Percentiles rank a stretch among this genome's conserved stretches.
Conservation (phyloP, 2,888 invertebrate species). For the Ophion ventricosus region DNA sequence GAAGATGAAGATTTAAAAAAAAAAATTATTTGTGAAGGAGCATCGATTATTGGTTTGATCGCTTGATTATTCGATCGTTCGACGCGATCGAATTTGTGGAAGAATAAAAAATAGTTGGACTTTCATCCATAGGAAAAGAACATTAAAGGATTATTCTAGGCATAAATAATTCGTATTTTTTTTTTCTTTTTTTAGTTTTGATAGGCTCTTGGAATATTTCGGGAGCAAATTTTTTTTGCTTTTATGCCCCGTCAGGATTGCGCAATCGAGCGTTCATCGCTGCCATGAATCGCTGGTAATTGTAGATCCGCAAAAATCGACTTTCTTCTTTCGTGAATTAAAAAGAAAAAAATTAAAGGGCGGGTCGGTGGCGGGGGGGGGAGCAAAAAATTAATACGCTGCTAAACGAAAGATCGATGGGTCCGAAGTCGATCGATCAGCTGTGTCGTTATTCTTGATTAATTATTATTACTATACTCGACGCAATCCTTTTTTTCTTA, state of each 20-base stretch:
- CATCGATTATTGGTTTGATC: constrained; percentile 11
- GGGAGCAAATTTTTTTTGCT: background rate
- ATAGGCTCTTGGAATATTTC: background rate
- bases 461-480: background rate
- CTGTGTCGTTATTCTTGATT: constrained; percentile 11
- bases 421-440: constrained; percentile 14
- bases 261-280: constrained; percentile 15
- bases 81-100: too few relatives aligned
- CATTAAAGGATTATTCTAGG: background rate
- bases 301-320: constrained; percentile 8
- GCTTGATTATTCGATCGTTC: too few relatives aligned
- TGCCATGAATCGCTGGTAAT: constrained; percentile 18
- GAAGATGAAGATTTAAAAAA: background rate
- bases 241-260: background rate
- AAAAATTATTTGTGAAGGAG: background rate
- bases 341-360: constrained; percentile 13
- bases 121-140: too few relatives aligned
- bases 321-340: constrained; percentile 47
- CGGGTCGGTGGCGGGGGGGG: too few relatives aligned
- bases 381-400: constrained; percentile 12
- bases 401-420: constrained; percentile 42
- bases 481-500: background rate
- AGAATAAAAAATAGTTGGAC: too few relatives aligned
- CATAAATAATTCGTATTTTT: background rate
- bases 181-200: background rate